These are phyloP conservation scores for Epinephelus coioides DNA, from an alignment of 2,797 vertebrate genomes.

Conservation along the genomic window DNA sequence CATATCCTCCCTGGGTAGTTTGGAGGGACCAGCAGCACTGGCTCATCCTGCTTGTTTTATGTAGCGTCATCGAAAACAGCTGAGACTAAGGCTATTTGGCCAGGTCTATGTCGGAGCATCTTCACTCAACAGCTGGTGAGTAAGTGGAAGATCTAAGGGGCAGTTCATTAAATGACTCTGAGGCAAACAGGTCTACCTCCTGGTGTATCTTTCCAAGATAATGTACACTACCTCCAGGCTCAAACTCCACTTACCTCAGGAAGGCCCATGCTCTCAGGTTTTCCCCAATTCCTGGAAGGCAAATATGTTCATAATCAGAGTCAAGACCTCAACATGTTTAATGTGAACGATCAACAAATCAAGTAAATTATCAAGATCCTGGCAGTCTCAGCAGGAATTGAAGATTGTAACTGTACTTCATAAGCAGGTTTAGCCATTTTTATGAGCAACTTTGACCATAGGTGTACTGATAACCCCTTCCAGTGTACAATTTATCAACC, in stretches of 20 bases:
- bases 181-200: background rate
- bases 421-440: background rate
- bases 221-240: background rate
- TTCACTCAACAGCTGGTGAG: background rate
- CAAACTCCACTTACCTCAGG: background rate
- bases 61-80: background rate
- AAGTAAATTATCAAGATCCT: background rate
- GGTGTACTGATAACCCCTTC: too few species aligned
- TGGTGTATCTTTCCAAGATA: background rate
- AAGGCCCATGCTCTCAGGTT: background rate
- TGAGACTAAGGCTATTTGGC: background rate
- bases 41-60: background rate
- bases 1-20: background rate
- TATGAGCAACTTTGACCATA: background rate
- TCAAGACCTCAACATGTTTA: background rate
- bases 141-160: background rate
- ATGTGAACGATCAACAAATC: background rate
- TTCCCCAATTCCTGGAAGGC: background rate
- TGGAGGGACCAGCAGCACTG: background rate
- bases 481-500: background rate
- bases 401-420: too few species aligned
- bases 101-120: background rate
- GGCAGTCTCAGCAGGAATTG: background rate
- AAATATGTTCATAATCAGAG: background rate
- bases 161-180: background rate